A percentile compares a stretch with the other conserved stretches of the same genome.
These are phyloP conservation scores for Fulmarus glacialis DNA, from an alignment of 2,113 vertebrate genomes.

Conservation along the genomic window DNA sequence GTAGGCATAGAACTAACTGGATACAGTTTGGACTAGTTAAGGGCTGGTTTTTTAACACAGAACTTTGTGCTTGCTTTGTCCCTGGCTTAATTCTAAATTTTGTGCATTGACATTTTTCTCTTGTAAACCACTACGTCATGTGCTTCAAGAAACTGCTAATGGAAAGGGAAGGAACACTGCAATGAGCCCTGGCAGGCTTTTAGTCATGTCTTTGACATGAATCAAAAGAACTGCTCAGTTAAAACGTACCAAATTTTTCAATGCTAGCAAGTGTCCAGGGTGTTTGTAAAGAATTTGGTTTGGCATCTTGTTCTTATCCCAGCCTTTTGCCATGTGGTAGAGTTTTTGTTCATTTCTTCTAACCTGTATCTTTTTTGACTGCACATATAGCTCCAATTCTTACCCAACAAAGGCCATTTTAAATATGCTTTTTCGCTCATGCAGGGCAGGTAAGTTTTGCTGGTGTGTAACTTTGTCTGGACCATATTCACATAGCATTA, in stretches of 20 bases:
- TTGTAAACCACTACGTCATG: neutral
- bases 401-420: neutral
- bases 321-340: neutral
- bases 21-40: neutral
- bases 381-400: accelerated
- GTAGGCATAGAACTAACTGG: neutral
- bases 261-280: neutral
- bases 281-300: neutral
- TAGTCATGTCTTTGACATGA: neutral
- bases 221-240: neutral
- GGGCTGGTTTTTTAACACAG: neutral
- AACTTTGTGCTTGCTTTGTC: neutral
- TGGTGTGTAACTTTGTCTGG: neutral
- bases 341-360: neutral
- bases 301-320: neutral
- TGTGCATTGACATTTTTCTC: neutral
- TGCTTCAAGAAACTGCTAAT: neutral
- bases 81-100: neutral
- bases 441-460: neutral
- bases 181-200: neutral
- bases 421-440: neutral
- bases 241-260: neutral
- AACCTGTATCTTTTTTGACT: neutral
- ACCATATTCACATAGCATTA: neutral
- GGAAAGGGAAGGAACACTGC: neutral